Evolutionary conservation across 2,113 vertebrate species (phyloP), one percentile per base, ranked within the genome.

Genomic region (Thymallus thymallus): DNA sequence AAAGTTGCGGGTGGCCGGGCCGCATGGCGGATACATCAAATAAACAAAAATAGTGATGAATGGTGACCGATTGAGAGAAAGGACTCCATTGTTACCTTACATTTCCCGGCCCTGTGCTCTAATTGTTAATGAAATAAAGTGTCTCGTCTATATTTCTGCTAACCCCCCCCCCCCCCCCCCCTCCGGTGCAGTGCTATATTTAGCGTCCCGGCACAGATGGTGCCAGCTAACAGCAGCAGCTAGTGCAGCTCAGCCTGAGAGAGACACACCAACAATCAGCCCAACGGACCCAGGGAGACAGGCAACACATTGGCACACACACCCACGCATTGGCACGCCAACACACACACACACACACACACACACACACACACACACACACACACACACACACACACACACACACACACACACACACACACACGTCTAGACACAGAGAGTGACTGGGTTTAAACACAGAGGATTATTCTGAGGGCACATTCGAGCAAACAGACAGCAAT

Each of bases 161-260:
- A 5, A 72, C 82, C 73, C 84, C 76, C 72, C 82, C 73, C 85
- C 77, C 72, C 70, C 77, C 61, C 69, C 60, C 70, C 24, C 85
- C 84, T 88, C 79, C 86, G 84, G 76, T 85, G 86, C 85, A 86
- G 79, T 69, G 82, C 86, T 91, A 90, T 87, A 90, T 90, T 88
- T 90, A 91, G 81, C 5, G 2, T 23, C 48, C 24, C 23, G 45
- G 81, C 70, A 76, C 83, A 87, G 84, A 85, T 81, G 70, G 79
- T 85, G 76, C 86, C 83, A 32, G 26, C 63, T 12, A 65, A 24
- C 63, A 20, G 80, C 70, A 81, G 29, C 84, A 82, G 89, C 81
- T 75, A 48, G 84, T 9, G 78, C 80, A 75, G 56, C 55, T 30
- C 71, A 58, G 76, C 79, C 79, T 45, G 9, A 79, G 72, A 75